Percentiles rank a stretch among this genome's conserved stretches.
Conservation (phyloP, 2,113 vertebrate genomes). For the Mungos mungo region DNA sequence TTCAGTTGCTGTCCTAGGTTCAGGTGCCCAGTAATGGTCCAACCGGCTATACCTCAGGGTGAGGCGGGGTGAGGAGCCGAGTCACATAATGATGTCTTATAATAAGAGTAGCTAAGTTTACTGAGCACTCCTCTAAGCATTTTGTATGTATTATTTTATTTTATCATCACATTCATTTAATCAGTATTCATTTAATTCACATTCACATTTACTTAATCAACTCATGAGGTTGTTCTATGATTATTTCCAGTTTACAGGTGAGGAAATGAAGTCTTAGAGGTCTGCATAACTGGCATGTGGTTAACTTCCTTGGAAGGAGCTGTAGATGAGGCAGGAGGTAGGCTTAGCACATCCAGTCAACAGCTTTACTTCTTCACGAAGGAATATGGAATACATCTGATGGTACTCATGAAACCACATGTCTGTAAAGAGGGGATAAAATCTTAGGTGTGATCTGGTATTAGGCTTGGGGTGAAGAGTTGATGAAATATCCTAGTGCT, state of each 20-base stretch:
- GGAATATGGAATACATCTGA: neutral
- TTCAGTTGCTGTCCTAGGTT: neutral
- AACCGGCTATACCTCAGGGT: neutral
- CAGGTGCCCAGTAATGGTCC: neutral
- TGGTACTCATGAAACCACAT: neutral
- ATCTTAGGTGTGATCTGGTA: neutral
- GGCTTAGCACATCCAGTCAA: neutral
- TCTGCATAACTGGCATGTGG: neutral
- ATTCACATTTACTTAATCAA: conserved; percentile 30
- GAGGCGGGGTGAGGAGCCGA: neutral
- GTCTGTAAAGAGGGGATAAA: neutral
- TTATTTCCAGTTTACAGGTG: neutral
- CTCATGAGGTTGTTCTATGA: neutral
- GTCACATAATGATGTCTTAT: neutral
- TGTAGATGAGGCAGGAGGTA: neutral
- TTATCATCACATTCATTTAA: neutral
- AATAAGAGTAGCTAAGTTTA: neutral
- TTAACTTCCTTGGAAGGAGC: neutral
- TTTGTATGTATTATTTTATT: neutral
- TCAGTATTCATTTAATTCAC: neutral
- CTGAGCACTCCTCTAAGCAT: neutral
- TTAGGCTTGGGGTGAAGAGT: neutral
- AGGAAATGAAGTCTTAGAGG: neutral
- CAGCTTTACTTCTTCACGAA: neutral
- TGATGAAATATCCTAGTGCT: neutral